Evolutionary conservation across 1,140 invertebrate genomes (phyloP).

Genomic region (Paralvinella palmiformis): DNA sequence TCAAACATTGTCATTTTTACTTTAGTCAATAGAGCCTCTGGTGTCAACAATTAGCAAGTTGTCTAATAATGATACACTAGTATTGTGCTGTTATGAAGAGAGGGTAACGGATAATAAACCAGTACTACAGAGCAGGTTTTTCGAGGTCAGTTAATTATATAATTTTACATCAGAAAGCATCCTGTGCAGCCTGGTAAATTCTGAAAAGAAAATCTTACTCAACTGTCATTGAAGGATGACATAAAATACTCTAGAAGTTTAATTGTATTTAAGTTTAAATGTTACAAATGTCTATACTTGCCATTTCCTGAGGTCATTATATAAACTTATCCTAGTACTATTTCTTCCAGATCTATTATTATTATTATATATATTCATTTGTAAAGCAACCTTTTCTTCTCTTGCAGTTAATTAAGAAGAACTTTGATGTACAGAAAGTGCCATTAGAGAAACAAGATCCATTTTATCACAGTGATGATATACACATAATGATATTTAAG

Average conservation of each 20-base stretch:
- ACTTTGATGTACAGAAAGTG: conserved; percentile 32
- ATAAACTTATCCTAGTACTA: too few relatives aligned
- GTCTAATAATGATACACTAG: conserved; percentile 24
- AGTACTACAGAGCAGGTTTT: conserved; percentile 35
- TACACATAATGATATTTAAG: conserved; percentile 34
- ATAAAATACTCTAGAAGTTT: too few relatives aligned
- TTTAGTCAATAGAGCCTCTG: conserved; percentile 38
- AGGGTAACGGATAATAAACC: conserved; percentile 40
- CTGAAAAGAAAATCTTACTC: too few relatives aligned
- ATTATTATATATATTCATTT: too few relatives aligned
- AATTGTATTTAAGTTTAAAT: too few relatives aligned
- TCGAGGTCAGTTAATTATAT: conserved; percentile 28
- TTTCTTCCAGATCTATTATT: too few relatives aligned
- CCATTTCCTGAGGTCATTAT: too few relatives aligned
- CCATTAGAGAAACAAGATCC: conserved; percentile 30
- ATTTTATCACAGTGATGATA: conserved; percentile 36
- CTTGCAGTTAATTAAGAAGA: conserved; percentile 30
- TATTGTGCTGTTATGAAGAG: conserved; percentile 44
- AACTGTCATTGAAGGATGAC: too few relatives aligned
- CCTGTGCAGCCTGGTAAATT: background rate
- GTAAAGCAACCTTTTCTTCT: too few relatives aligned
- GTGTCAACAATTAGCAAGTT: conserved; percentile 31
- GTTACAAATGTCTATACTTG: too few relatives aligned
- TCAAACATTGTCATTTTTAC: conserved; percentile 6
- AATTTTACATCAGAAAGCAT: background rate